Base-by-base conservation (phyloP, 2,797 vertebrate genomes). In the Siniperca scherzeri region DNA sequence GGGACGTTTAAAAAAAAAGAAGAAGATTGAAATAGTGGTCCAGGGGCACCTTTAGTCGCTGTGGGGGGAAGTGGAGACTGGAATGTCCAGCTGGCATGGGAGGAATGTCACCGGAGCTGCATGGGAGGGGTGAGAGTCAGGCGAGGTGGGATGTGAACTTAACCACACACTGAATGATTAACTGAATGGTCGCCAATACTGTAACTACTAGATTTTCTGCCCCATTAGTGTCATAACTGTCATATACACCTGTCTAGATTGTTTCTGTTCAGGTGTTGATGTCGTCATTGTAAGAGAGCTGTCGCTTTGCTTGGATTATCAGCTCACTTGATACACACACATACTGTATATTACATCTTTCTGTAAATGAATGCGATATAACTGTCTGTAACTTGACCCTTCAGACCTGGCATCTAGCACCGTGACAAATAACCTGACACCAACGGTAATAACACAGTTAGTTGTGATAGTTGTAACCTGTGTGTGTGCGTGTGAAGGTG, bases 21-120 rank as follows among this genome's bases (percentile, higher is more conserved):
- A 30, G 30, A 30, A 30, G 50, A 30, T 40, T 78, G 5, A 61
- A 80, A 61, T 27, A 33, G 78, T 77, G 71, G 82, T 79, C 33
- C 40, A 19, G 67, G 57, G 65, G 69, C 80, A 87, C 78, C 83
- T 78, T 77, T 83, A 80, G 83, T 84, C 40, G 2, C 55, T 22
- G 80, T 67, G 44, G 61, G 80, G 64, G 83, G 74, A 70, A 61
- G 80, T 30, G 50, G 78, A 73, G 82, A 69, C 77, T 72, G 90
- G 92, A 95, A 94, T 93, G 90, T 91, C 89, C 89, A 89, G 85
- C 79, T 90, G 91, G 90, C 78, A 92, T 67, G 86, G 73, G 50
- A 90, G 91, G 94, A 94, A 94, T 92, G 91, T 88, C 86, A 84
- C 77, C 2, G 27, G 72, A 87, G 60, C 73, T 74, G 80, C 68